A percentile compares a stretch with the other conserved stretches of the same genome.
Conservation (phyloP, 2,888 invertebrate genomes). For the Epirrita christyi region DNA sequence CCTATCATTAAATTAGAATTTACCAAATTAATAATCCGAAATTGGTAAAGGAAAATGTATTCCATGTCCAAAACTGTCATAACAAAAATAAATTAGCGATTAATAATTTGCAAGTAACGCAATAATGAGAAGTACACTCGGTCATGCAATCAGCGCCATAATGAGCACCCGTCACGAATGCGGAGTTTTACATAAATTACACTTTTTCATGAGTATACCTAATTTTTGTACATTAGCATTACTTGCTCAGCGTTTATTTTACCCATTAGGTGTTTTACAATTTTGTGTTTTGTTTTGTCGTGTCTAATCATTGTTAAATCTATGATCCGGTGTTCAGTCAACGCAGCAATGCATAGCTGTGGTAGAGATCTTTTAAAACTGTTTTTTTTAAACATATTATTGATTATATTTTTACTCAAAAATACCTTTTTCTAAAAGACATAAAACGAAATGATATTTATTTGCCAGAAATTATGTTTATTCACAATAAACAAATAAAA, state of each 20-base stretch:
- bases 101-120: conserved; percentile 59
- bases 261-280: not conserved
- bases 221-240: conserved; percentile 33
- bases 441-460: too few relatives aligned
- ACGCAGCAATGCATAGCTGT: too few relatives aligned
- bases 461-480: too few relatives aligned
- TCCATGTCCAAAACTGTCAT: conserved; percentile 24
- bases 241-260: conserved; percentile 13
- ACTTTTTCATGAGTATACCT: conserved; percentile 38
- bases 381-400: not conserved
- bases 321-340: not conserved
- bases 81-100: conserved; percentile 47
- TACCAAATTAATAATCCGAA: too few relatives aligned
- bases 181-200: conserved; percentile 30
- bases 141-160: conserved; percentile 56
- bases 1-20: too few relatives aligned
- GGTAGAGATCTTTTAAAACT: not conserved
- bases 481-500: too few relatives aligned
- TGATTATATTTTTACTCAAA: not conserved
- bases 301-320: conserved; percentile 14
- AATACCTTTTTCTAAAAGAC: too few relatives aligned
- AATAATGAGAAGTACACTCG: conserved; percentile 51
- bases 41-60: not conserved
- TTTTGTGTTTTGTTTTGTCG: not conserved
- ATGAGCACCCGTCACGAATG: conserved; percentile 53